Evolutionary conservation across 1,140 invertebrate genomes (phyloP).

Genomic region (Eupristina koningsbergeri): DNA sequence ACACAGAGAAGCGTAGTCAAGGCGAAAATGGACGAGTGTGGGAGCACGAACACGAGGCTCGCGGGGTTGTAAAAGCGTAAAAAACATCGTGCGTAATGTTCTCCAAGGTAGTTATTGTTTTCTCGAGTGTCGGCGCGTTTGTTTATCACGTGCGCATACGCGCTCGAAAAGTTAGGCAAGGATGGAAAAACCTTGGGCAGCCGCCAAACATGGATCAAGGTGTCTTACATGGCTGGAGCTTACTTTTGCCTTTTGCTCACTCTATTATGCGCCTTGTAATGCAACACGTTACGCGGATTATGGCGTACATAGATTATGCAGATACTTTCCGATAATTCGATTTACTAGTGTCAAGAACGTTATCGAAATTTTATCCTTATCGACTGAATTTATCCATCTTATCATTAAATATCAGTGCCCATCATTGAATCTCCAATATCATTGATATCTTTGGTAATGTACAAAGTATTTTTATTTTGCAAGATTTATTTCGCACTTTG

Average conservation of each 20-base stretch:
- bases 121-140: background rate
- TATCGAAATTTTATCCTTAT: too few species aligned
- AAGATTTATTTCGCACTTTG: too few species aligned
- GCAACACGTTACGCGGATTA: conserved; percentile 27
- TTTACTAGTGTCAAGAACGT: too few species aligned
- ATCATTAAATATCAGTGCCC: too few species aligned
- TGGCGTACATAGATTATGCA: background rate
- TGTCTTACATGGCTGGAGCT: conserved; percentile 60
- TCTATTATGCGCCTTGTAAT: conserved; percentile 4
- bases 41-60: conserved; percentile 55
- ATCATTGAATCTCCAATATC: too few species aligned
- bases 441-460: too few species aligned
- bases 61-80: conserved; percentile 55
- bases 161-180: conserved; percentile 48
- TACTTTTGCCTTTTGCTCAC: too few species aligned
- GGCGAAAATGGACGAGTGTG: conserved; percentile 61
- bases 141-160: background rate
- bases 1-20: conserved; percentile 57
- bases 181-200: conserved; percentile 63
- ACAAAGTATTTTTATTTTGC: too few species aligned
- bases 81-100: conserved; percentile 25
- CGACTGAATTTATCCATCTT: too few species aligned
- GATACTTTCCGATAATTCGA: background rate
- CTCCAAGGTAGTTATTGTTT: conserved; percentile 39
- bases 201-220: conserved; percentile 65